phyloP scores from a whole-genome alignment of 2,888 invertebrate genomes.

The Leucophora obtusa region DNA sequence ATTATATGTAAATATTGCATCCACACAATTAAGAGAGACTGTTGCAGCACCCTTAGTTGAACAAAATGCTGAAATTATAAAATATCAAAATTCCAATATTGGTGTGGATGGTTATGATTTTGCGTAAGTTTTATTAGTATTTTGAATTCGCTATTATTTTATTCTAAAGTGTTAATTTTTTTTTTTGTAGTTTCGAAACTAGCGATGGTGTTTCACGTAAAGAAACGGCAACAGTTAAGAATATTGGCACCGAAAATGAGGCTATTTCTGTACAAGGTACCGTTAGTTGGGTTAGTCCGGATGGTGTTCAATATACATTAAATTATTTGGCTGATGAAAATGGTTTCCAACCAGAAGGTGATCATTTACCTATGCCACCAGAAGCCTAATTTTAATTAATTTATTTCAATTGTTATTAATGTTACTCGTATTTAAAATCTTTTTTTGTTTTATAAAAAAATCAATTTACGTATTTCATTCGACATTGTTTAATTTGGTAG shows the following conservation, averaged over 20 bases:
- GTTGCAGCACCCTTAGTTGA: conserved; percentile 71
- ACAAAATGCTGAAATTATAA: conserved; percentile 81
- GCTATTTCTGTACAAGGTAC: conserved; percentile 78
- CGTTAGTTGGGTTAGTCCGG: conserved; percentile 78
- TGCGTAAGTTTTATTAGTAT: conserved; percentile 69
- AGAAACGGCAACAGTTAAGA: conserved; percentile 78
- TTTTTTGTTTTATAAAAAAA: no score
- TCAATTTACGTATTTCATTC: no score
- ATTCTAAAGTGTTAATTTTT: not conserved
- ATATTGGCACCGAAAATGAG: conserved; percentile 78
- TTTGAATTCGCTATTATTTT: not conserved
- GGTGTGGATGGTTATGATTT: conserved; percentile 74
- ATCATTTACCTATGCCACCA: conserved; percentile 71
- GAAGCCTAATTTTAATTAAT: conserved; percentile 1
- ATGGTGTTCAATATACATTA: conserved; percentile 79
- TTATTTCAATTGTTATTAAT: no score
- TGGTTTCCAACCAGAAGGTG: conserved; percentile 80
- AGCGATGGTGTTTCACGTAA: conserved; percentile 78
- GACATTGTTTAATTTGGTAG: no score
- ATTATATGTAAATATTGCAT: not conserved
- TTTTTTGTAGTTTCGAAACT: conserved; percentile 74
- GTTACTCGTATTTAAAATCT: no score
- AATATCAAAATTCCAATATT: conserved; percentile 81
- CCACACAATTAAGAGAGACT: not conserved
- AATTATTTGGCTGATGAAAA: conserved; percentile 80